These are phyloP conservation scores for Chauna torquata DNA, from an alignment of 2,113 vertebrate species.

Conservation along the genomic window DNA sequence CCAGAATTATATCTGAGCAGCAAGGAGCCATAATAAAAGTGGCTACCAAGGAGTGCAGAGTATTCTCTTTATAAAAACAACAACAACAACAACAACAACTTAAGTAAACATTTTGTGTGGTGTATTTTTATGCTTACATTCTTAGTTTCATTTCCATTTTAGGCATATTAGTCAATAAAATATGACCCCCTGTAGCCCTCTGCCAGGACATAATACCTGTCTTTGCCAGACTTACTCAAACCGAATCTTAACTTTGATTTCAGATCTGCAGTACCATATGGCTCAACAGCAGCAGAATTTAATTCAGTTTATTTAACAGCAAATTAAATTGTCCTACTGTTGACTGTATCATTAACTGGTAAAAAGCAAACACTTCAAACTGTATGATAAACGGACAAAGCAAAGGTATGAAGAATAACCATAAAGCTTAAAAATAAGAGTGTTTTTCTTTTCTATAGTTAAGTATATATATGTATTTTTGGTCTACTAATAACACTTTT, in stretches of 20 bases:
- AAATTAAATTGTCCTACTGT: background rate
- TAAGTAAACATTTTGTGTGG: background rate
- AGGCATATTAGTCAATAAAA: background rate
- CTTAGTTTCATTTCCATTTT: background rate
- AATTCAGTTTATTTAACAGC: background rate
- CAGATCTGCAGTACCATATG: background rate
- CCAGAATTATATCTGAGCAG: background rate
- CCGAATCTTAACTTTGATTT: background rate
- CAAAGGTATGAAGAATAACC: background rate
- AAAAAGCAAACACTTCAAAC: background rate
- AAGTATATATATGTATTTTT: background rate
- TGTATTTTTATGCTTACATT: background rate
- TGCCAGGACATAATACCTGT: background rate
- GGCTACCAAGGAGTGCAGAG: background rate
- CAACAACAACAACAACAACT: background rate
- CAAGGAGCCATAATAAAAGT: background rate
- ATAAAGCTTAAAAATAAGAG: background rate
- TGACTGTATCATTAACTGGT: background rate
- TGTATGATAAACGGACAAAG: background rate
- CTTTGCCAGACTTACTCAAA: background rate
- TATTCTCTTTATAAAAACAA: background rate
- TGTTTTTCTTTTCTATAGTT: background rate
- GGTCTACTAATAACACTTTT: background rate
- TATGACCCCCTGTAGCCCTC: background rate
- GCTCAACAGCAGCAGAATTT: background rate